phyloP scores from a whole-genome alignment of 2,113 vertebrate species.

The Catharus minimus region DNA sequence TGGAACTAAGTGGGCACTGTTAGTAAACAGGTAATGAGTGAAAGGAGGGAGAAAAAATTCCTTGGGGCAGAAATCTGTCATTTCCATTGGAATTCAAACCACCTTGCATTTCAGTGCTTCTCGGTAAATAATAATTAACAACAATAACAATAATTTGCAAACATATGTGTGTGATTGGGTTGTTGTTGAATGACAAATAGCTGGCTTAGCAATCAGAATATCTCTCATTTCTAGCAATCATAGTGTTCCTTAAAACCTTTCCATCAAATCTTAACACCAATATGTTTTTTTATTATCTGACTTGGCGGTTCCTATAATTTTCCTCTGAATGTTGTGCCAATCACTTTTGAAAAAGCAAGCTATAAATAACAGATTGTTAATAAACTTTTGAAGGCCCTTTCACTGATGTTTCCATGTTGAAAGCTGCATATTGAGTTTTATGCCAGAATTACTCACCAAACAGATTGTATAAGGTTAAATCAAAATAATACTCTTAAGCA shows the following conservation, averaged over 20 bases:
- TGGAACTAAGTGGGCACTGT: background rate
- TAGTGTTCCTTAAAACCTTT: background rate
- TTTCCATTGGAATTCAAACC: constrained; percentile 35
- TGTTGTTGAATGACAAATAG: constrained; percentile 21
- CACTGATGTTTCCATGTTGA: constrained; percentile 44
- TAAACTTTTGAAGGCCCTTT: constrained; percentile 47
- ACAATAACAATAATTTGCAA: constrained; percentile 59
- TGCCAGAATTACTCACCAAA: constrained; percentile 51
- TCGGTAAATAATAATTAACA: constrained; percentile 59
- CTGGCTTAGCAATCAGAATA: background rate
- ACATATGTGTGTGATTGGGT: constrained; percentile 7
- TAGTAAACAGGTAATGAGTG: constrained; percentile 52
- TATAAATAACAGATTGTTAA: constrained; percentile 61
- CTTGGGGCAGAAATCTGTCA: background rate
- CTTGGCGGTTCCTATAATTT: constrained; percentile 33
- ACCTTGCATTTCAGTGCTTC: constrained; percentile 5
- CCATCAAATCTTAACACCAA: background rate
- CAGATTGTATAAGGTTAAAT: constrained; percentile 46
- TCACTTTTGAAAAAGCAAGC: constrained; percentile 11
- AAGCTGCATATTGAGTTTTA: constrained; percentile 16
- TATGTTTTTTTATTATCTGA: background rate
- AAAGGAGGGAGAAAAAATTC: constrained; percentile 15
- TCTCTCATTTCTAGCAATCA: constrained; percentile 5
- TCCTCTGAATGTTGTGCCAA: constrained; percentile 29
- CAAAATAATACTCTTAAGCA: background rate